These are phyloP conservation scores for Nephotettix cincticeps DNA, from an alignment of 1,140 invertebrate species.

Conservation along the genomic window DNA sequence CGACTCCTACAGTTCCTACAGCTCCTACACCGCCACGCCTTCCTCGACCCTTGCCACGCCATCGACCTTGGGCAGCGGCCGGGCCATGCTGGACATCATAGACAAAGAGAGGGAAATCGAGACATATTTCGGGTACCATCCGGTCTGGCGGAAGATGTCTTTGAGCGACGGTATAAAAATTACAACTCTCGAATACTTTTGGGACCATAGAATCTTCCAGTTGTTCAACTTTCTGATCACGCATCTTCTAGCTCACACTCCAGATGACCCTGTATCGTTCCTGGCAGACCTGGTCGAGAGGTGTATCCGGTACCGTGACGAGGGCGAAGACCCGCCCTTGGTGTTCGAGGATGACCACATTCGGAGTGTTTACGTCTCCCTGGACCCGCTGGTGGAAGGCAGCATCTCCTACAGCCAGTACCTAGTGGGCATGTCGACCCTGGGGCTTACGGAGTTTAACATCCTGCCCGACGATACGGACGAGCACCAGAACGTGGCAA, in stretches of 20 bases:
- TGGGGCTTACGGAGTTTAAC: slow-evolving; percentile 9
- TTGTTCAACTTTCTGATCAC: slow-evolving; percentile 2
- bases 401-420: slow-evolving; percentile 5
- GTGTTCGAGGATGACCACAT: slow-evolving; percentile 5
- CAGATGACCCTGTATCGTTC: not conserved
- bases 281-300: not conserved
- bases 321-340: not conserved
- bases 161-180: not conserved
- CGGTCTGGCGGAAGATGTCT: not conserved
- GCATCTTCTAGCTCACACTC: slow-evolving; percentile 9
- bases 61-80: not conserved
- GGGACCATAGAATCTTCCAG: not conserved
- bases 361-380: not conserved
- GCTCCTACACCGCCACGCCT: not conserved
- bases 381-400: not conserved
- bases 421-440: not conserved
- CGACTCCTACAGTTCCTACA: not conserved
- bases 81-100: not conserved
- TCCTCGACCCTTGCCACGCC: not conserved
- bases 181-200: not conserved
- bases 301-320: slow-evolving; percentile 5
- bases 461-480: not conserved
- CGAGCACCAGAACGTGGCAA: not conserved
- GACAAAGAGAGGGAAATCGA: not conserved
- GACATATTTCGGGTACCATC: not conserved